phyloP scores from a whole-genome alignment of 2,113 vertebrate species.

The Centropus bengalensis region DNA sequence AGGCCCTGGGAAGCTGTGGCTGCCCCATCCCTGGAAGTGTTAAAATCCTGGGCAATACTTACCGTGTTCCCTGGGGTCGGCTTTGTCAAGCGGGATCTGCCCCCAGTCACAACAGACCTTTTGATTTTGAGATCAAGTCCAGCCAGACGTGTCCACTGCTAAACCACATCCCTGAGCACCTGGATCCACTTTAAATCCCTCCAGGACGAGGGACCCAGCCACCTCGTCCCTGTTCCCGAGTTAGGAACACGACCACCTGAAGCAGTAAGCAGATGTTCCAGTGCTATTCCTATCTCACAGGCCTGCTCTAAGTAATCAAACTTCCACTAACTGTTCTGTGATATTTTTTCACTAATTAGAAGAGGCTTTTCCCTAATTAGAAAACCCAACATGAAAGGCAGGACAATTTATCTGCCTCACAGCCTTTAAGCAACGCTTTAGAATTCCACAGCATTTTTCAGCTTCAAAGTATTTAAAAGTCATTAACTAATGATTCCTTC shows the following conservation, averaged over 20 bases:
- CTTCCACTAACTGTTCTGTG: not conserved
- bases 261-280: not conserved
- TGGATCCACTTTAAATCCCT: too few relatives aligned
- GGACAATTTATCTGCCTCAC: not conserved
- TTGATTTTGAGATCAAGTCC: too few relatives aligned
- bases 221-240: too few relatives aligned
- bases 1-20: too few relatives aligned
- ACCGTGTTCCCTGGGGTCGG: too few relatives aligned
- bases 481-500: not conserved
- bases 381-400: not conserved
- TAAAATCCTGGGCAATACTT: too few relatives aligned
- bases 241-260: not conserved
- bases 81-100: too few relatives aligned
- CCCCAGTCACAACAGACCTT: too few relatives aligned
- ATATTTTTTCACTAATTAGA: not conserved
- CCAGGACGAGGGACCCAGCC: too few relatives aligned
- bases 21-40: too few relatives aligned
- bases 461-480: not conserved
- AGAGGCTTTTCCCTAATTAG: not conserved
- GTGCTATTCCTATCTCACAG: not conserved
- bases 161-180: too few relatives aligned
- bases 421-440: not conserved
- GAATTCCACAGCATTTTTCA: not conserved
- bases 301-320: not conserved
- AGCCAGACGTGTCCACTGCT: too few relatives aligned